Percentiles rank a stretch among this genome's conserved stretches.
These are phyloP conservation scores for Mnemiopsis leidyi DNA, from an alignment of 37 sponge, comb jelly and placozoan species.

Conservation along the genomic window DNA sequence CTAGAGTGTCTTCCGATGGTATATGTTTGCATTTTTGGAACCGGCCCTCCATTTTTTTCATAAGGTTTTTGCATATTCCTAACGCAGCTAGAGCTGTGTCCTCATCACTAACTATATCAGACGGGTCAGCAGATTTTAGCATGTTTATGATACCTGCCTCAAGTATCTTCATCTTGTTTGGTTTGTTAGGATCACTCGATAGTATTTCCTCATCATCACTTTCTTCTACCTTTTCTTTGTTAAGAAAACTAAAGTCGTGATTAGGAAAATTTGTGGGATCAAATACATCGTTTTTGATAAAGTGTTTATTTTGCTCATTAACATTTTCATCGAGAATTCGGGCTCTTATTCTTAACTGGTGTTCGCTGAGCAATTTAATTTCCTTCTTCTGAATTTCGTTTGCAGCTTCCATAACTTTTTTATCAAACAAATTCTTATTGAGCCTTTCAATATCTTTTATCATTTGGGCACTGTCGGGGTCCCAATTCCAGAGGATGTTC, in stretches of 20 bases:
- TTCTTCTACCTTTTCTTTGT: background rate
- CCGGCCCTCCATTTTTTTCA: background rate
- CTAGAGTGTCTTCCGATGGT: background rate
- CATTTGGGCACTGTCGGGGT: slow-evolving; percentile 29
- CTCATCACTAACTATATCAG: background rate
- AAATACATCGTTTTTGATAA: slow-evolving; percentile 41
- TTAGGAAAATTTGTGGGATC: slow-evolving; percentile 14
- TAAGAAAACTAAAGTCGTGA: slow-evolving; percentile 48
- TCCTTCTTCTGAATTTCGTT: slow-evolving; percentile 52
- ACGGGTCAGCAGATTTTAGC: background rate
- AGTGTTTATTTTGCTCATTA: slow-evolving; percentile 30
- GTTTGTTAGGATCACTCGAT: background rate
- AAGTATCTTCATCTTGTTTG: slow-evolving; percentile 14
- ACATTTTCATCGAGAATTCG: slow-evolving; percentile 29
- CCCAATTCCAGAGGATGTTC: slow-evolving; percentile 62
- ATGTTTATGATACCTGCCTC: slow-evolving; percentile 9
- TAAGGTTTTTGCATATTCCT: background rate
- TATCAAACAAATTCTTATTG: background rate
- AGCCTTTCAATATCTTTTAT: background rate
- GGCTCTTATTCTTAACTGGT: slow-evolving; percentile 9
- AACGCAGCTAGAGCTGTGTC: slow-evolving; percentile 24
- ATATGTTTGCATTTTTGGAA: background rate
- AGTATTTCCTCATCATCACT: background rate
- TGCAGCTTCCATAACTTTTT: slow-evolving; percentile 40
- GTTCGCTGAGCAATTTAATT: slow-evolving; percentile 9